phyloP scores from a whole-genome alignment of 2,113 vertebrate species.

The Pangasianodon gigas region DNA sequence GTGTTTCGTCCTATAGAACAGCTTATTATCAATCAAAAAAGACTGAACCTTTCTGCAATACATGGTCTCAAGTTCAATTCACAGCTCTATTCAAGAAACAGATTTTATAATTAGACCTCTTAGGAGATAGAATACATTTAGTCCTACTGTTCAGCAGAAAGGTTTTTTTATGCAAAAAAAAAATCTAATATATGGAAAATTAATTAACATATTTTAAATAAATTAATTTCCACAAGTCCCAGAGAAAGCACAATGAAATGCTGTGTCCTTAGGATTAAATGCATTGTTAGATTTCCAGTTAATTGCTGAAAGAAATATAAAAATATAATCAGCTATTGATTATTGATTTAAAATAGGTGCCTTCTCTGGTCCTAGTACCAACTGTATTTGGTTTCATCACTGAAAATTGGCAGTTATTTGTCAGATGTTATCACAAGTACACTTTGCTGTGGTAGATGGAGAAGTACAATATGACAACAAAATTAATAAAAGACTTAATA shows the following conservation, averaged over 20 bases:
- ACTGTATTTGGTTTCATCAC: not conserved
- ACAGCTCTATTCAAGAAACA: constrained; percentile 7
- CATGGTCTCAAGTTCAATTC: constrained; percentile 23
- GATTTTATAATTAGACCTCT: constrained; percentile 34
- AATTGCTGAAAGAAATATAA: too few species aligned
- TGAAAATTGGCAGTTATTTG: not conserved
- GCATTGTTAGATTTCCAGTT: not conserved
- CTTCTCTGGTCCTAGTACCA: not conserved
- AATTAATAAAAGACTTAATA: constrained; percentile 11
- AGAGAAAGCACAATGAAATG: not conserved
- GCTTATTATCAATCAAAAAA: constrained; percentile 24
- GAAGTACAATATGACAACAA: not conserved
- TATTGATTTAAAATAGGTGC: not conserved
- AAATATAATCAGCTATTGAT: not conserved
- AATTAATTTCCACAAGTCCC: not conserved
- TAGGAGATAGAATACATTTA: not conserved
- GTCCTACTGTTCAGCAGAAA: not conserved
- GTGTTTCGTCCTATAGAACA: constrained; percentile 11
- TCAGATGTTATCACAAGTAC: constrained; percentile 12
- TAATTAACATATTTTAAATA: not conserved
- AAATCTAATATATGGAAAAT: not conserved
- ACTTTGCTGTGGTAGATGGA: not conserved
- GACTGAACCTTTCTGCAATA: not conserved
- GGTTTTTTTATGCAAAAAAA: constrained; percentile 1
- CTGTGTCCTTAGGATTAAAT: not conserved